phyloP scores from a whole-genome alignment of 1,140 invertebrate species.

The Ephestia elutella region DNA sequence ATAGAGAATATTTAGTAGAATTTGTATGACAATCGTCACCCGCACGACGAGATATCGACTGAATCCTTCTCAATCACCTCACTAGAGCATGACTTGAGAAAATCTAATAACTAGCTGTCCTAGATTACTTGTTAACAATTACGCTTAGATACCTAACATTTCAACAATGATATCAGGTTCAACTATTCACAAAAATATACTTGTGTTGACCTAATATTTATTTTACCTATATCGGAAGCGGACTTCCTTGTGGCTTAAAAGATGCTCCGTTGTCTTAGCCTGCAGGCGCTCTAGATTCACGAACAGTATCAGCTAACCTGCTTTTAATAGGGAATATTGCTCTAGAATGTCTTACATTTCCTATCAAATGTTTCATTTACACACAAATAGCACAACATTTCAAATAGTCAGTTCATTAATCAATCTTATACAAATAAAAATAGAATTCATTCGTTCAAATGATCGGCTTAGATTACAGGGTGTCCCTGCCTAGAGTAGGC shows the following conservation, averaged over 20 bases:
- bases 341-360: constrained; percentile 5
- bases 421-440: constrained; percentile 8
- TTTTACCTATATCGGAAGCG: too few relatives aligned
- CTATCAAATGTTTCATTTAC: constrained; percentile 8
- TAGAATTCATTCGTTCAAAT: constrained; percentile 7
- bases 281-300: background rate
- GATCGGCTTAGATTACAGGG: background rate
- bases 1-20: background rate
- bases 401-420: constrained; percentile 5
- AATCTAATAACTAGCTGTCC: background rate
- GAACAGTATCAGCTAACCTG: too few relatives aligned
- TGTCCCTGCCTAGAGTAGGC: constrained; percentile 13
- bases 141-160: background rate
- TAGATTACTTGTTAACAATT: background rate
- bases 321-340: background rate
- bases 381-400: constrained; percentile 8
- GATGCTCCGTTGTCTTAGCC: too few relatives aligned
- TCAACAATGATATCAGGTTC: background rate
- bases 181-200: constrained; percentile 1
- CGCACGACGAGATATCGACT: background rate
- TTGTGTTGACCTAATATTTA: background rate
- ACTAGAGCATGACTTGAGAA: background rate
- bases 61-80: background rate
- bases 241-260: too few relatives aligned
- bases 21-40: background rate